Evolutionary conservation across 2,113 vertebrate species (phyloP), one percentile per base, ranked within the genome.

Genomic region (Sapajus apella): DNA sequence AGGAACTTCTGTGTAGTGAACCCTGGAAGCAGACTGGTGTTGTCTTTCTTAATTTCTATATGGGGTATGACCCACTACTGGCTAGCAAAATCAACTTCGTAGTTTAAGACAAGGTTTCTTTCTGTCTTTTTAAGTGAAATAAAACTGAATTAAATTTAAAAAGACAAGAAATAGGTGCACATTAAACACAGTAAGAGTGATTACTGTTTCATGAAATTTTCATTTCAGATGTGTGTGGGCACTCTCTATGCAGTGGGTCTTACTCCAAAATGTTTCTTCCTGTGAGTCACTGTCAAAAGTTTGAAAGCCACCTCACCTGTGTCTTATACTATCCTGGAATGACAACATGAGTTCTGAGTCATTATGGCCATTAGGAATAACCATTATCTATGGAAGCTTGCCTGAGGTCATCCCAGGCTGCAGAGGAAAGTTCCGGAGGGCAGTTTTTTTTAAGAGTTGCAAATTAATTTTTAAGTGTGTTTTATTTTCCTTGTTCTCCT

Each of bases 361-460:
- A 97, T 96, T 96, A 81, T 3, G 50, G 91, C 61, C 81, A 50
- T 61, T 91, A 79, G 20, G 17, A 80, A 98, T 94, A 97, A 96
- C 79, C 70, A 88, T 96, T 94, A 96, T 79, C 95, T 90, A 21
- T 40, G 52, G 56, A 96, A 87, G 72, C 58, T 70, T 90, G 92
- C 66, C 87, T 95, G 70, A 87, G 93, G 94, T 96, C 92, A 95
- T 80, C 37, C 35, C 40, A 8, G 91, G 72, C 87, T 81, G 21
- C 43, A 94, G 37, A 73, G 64, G 61, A 37, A 96, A 25, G 45
- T 56, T 81, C 50, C 1, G 0, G 37, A 92, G 37, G 70, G n/a
- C 73, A 83, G 55, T 66, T 18, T 76, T 76, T 70, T 86, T 35
- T 10, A 35, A 87, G 45, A 93, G 75, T 30, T 84, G 45, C 40